Base-by-base conservation (phyloP, 2,888 invertebrate species). In the Noctua janthe region DNA sequence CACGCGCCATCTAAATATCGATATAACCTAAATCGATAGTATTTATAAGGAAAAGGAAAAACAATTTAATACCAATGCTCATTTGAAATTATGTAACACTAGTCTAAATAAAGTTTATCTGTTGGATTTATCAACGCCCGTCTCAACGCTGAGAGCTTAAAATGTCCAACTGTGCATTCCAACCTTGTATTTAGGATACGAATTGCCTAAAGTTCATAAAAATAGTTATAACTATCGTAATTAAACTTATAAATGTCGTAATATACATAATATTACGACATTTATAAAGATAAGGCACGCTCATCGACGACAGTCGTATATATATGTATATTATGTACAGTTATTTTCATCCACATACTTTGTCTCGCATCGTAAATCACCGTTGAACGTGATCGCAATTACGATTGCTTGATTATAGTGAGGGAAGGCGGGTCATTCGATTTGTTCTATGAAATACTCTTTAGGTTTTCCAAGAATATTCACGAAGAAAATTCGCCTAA, bases 321-420 rank as follows among this genome's bases (percentile, higher is more conserved):
- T 70, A 17, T 54, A 76, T 59, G 15, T 62, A 59, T 23, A 69
- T 47, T 72, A 49, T 64, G 69, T 29, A 74, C 59, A 76, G 79
- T 76, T 82, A 82, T 82, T 81, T 82, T 70, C 62, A 81, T 74
- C 74, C 29, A 54, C 15, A 80, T 69, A 78, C 78, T 82, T 81
- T 67, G 69, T 89, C 72, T 81, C 70, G 67, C 72, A 47, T 75
- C 76, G 80, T 81, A 86, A 87, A 88, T 88, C 78, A 78, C 67
- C 39, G 73, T 82, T n/a, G 75, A 72, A 69, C 73, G 88, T 82
- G 88, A 84, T 86, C 78, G 84, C 74, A 86, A 88, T 88, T 80
- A 89, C 72, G 89, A 86, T 86, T 76, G 80, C 73, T 79, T 84
- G 82, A 88, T 86, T 89, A 84, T 81, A 56, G 78, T 56, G 71